Evolutionary conservation across 2,797 vertebrate species (phyloP).

Genomic region (Rhinophrynus dorsalis): DNA sequence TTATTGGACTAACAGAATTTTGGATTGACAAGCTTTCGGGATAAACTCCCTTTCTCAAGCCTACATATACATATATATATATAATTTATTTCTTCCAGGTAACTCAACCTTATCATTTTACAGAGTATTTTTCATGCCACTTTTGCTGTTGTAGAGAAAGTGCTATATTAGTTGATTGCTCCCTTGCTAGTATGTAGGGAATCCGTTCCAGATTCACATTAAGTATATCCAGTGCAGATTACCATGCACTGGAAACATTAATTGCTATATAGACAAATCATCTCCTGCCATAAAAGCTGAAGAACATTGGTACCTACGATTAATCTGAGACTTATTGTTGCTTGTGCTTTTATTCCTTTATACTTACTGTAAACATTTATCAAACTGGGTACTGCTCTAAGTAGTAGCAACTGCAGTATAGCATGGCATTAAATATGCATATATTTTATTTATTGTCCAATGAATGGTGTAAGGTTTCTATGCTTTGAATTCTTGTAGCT

Average conservation of each 20-base stretch:
- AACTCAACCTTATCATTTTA: too few relatives aligned
- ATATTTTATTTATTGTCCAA: neutral
- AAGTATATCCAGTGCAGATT: too few relatives aligned
- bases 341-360: neutral
- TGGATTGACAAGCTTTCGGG: too few relatives aligned
- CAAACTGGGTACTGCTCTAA: neutral
- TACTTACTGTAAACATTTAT: conserved; percentile 11
- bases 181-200: too few relatives aligned
- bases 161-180: too few relatives aligned
- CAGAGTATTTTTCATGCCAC: too few relatives aligned
- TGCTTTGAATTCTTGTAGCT: neutral
- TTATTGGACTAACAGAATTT: too few relatives aligned
- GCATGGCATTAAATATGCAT: conserved; percentile 8
- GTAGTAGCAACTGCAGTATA: neutral
- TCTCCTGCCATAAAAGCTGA: neutral
- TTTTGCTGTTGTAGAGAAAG: too few relatives aligned
- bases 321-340: conserved; percentile 2
- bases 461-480: neutral
- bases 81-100: too few relatives aligned
- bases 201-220: too few relatives aligned
- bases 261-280: neutral
- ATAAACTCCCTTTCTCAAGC: too few relatives aligned
- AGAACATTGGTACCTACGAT: neutral
- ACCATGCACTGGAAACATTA: too few relatives aligned
- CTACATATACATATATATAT: neutral